These are phyloP conservation scores for Clytia hemisphaerica DNA, from an alignment of 30 jellyfish, hydroid and myxozoan species.

Conservation along the genomic window DNA sequence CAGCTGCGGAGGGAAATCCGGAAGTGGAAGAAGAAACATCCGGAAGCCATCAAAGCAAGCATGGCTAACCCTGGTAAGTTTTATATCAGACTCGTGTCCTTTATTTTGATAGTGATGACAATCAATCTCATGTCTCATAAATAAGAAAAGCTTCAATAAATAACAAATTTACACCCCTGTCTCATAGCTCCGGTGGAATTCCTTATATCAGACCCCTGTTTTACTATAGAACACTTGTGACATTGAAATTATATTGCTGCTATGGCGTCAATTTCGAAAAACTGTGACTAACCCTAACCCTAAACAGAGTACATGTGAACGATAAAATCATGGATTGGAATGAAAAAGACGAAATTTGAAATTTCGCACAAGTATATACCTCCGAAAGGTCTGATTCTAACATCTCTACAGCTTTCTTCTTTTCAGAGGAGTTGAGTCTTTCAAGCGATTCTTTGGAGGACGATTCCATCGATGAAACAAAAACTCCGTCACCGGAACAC, in stretches of 20 bases:
- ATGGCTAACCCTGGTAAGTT: conserved; percentile 94
- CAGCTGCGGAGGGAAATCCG: conserved; percentile 86
- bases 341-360: too few species aligned
- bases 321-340: too few species aligned
- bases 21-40: conserved; percentile 96
- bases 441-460: conserved; percentile 92
- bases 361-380: too few species aligned
- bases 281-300: too few species aligned
- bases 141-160: background rate
- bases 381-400: background rate
- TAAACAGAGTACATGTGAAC: too few species aligned
- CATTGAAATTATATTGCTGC: too few species aligned
- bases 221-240: too few species aligned
- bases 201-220: too few species aligned
- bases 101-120: background rate
- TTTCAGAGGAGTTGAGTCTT: conserved; percentile 73
- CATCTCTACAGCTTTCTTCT: background rate
- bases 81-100: background rate
- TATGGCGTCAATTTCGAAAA: too few species aligned
- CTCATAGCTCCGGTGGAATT: too few species aligned
- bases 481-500: conserved; percentile 83
- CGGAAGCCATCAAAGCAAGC: conserved; percentile 96
- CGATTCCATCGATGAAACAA: conserved; percentile 86
- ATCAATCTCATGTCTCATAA: background rate
- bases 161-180: too few species aligned